Conservation (phyloP, 2,797 vertebrate species). For the Eremophila alpestris region DNA sequence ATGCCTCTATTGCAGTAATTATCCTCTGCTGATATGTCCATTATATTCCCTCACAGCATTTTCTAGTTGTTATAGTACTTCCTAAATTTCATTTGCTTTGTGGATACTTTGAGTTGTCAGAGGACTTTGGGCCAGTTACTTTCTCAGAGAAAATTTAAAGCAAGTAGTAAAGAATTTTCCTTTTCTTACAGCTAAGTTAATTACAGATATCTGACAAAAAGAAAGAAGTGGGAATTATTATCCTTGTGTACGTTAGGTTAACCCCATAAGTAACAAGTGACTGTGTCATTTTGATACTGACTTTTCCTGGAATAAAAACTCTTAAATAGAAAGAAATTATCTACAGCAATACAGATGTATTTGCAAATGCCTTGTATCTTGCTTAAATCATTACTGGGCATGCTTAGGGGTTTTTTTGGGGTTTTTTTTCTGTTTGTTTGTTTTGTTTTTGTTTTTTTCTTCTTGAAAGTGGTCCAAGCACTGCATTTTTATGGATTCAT, state of each 20-base stretch:
- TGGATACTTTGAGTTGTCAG: background rate
- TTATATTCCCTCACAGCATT: background rate
- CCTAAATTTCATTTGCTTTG: slow-evolving; percentile 17
- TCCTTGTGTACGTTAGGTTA: background rate
- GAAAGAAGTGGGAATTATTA: background rate
- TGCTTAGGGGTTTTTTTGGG: background rate
- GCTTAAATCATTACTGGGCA: background rate
- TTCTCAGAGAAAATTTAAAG: background rate
- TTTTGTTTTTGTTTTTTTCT: background rate
- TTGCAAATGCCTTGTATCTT: background rate
- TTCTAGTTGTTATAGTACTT: background rate
- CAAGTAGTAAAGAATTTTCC: background rate
- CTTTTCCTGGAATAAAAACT: background rate
- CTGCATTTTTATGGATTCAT: background rate
- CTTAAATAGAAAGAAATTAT: background rate
- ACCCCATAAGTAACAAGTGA: background rate
- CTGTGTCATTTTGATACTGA: background rate
- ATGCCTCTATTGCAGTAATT: background rate
- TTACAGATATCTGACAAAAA: background rate
- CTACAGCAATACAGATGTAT: background rate
- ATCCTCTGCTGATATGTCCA: background rate
- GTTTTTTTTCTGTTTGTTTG: background rate
- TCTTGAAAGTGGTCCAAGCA: background rate
- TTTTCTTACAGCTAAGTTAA: background rate
- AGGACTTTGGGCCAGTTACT: background rate